Conservation (phyloP, 2,797 vertebrate genomes). For the Urophycis tenuis region DNA sequence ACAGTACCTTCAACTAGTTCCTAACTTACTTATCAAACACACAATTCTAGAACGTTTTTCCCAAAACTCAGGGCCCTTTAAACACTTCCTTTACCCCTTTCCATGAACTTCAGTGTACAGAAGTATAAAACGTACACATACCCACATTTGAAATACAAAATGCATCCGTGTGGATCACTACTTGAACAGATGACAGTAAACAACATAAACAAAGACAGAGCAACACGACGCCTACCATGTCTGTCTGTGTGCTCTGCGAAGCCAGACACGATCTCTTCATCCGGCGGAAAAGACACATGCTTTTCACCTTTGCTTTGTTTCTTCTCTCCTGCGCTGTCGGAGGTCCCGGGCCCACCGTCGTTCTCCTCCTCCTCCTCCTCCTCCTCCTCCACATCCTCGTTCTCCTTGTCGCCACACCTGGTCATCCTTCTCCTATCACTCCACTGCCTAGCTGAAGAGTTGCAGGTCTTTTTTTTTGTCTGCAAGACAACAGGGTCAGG, state of each 20-base stretch:
- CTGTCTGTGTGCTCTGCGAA: constrained; percentile 59
- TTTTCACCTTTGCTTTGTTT: constrained; percentile 57
- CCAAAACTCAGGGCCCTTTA: too few relatives aligned
- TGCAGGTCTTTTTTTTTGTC: background rate
- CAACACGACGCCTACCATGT: constrained; percentile 43
- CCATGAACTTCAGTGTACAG: too few relatives aligned
- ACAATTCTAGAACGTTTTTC: too few relatives aligned
- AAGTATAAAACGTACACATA: background rate
- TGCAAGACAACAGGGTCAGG: constrained; percentile 12
- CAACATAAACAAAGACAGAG: background rate
- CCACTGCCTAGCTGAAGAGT: constrained; percentile 1
- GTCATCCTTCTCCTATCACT: constrained; percentile 50
- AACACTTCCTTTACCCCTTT: too few relatives aligned
- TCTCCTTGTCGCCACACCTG: constrained; percentile 39
- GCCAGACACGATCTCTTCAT: constrained; percentile 68
- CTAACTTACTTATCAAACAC: too few relatives aligned
- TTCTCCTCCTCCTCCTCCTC: constrained; percentile 11
- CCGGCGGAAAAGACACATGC: constrained; percentile 72
- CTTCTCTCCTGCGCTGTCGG: constrained; percentile 31
- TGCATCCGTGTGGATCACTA: background rate
- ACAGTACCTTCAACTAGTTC: too few relatives aligned
- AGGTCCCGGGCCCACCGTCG: constrained; percentile 8
- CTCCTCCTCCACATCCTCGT: constrained; percentile 31
- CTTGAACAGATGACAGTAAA: background rate
- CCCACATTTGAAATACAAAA: background rate